phyloP scores from a whole-genome alignment of 2,113 vertebrate species.

The Herpailurus yagouaroundi region DNA sequence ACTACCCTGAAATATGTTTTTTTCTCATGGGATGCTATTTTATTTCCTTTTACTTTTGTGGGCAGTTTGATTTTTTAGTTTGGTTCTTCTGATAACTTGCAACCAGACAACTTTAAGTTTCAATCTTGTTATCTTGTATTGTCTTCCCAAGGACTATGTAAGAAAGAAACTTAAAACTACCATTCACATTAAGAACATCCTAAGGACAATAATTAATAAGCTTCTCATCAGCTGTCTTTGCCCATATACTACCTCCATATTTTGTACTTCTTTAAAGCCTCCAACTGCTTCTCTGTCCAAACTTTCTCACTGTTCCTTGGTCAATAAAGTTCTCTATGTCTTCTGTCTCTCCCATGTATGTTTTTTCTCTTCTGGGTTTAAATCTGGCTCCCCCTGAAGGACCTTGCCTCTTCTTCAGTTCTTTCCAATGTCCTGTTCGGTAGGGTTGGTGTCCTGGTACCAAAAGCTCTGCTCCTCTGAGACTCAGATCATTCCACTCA shows the following conservation, averaged over 20 bases:
- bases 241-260: not conserved
- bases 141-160: not conserved
- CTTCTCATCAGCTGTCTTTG: not conserved
- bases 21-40: conserved; percentile 24
- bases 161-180: not conserved
- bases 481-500: not conserved
- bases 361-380: not conserved
- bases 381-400: not conserved
- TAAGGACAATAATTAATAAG: not conserved
- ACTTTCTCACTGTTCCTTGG: not conserved
- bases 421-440: not conserved
- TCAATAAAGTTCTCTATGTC: not conserved
- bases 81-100: conserved; percentile 11
- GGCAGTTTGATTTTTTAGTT: not conserved
- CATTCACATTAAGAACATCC: not conserved
- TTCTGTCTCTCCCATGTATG: not conserved
- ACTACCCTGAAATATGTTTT: not conserved
- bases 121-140: not conserved
- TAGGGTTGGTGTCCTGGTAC: not conserved
- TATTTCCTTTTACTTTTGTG: conserved; percentile 24
- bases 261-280: not conserved
- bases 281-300: not conserved
- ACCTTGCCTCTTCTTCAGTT: not conserved
- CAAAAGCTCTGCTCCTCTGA: not conserved
- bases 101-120: not conserved